Conservation (phyloP, 37 sponge, comb jelly and placozoan species). For the Beroe ovata region DNA sequence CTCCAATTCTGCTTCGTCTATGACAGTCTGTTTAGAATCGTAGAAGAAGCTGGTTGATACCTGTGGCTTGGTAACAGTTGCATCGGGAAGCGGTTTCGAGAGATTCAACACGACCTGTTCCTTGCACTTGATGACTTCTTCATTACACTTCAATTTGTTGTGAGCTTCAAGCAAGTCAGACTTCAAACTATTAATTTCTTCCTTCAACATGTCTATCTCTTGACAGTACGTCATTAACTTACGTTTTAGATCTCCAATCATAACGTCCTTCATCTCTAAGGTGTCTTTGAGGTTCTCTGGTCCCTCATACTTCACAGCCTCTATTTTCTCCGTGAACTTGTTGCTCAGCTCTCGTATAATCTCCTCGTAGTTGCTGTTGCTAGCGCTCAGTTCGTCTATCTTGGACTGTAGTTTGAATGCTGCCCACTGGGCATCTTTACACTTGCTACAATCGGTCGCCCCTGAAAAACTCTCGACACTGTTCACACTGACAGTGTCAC, state of each 20-base stretch:
- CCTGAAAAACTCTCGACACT: slow-evolving; percentile 26
- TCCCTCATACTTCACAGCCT: not conserved
- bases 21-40: slow-evolving; percentile 15
- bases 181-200: slow-evolving; percentile 19
- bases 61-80: not conserved
- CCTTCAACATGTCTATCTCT: slow-evolving; percentile 49
- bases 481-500: slow-evolving; percentile 30
- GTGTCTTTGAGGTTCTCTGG: not conserved
- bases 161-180: not conserved
- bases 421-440: slow-evolving; percentile 64
- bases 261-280: slow-evolving; percentile 36
- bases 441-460: slow-evolving; percentile 15
- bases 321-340: slow-evolving; percentile 54
- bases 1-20: slow-evolving; percentile 39
- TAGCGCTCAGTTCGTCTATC: slow-evolving; percentile 38
- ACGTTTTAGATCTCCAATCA: slow-evolving; percentile 58
- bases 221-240: slow-evolving; percentile 61
- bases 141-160: slow-evolving; percentile 37
- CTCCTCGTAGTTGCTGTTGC: slow-evolving; percentile 49
- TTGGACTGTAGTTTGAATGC: slow-evolving; percentile 47
- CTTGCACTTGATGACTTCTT: slow-evolving; percentile 42
- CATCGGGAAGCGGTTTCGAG: slow-evolving; percentile 49
- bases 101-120: slow-evolving; percentile 59
- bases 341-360: slow-evolving; percentile 30
- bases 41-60: slow-evolving; percentile 35